Conservation (phyloP, 2,113 vertebrate species). For the Gymnobelideus leadbeateri region DNA sequence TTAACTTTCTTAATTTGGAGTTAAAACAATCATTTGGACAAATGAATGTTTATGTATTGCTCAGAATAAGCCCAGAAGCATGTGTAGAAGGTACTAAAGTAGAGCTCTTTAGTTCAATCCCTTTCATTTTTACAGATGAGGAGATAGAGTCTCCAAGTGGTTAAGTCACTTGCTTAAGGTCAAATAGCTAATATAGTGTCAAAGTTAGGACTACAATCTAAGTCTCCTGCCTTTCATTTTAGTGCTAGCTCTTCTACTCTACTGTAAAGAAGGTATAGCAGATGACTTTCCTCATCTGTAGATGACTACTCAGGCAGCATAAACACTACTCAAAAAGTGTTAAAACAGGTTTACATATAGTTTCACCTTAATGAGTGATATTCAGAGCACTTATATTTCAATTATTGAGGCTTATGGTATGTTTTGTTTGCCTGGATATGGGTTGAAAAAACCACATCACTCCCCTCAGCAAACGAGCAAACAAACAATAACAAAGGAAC, state of each 20-base stretch:
- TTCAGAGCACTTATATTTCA: background rate
- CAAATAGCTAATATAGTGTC: background rate
- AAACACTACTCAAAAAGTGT: background rate
- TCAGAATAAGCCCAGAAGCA: background rate
- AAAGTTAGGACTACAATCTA: background rate
- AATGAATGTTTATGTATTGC: background rate
- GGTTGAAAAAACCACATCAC: background rate
- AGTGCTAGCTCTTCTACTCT: background rate
- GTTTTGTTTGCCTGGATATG: background rate
- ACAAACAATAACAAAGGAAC: background rate
- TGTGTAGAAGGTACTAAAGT: background rate
- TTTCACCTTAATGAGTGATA: background rate
- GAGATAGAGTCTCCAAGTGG: background rate
- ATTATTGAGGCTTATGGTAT: background rate
- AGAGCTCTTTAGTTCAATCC: background rate
- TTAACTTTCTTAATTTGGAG: background rate
- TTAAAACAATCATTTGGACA: background rate
- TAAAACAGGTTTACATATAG: background rate
- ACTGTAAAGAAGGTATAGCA: background rate
- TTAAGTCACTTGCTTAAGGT: background rate
- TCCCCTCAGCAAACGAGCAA: background rate
- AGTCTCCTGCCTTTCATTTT: background rate
- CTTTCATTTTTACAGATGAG: background rate
- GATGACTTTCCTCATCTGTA: background rate
- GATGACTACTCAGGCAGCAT: background rate